Conservation (phyloP, 30 jellyfish, hydroid and myxozoan species). For the Chrysaora quinquecirrha region DNA sequence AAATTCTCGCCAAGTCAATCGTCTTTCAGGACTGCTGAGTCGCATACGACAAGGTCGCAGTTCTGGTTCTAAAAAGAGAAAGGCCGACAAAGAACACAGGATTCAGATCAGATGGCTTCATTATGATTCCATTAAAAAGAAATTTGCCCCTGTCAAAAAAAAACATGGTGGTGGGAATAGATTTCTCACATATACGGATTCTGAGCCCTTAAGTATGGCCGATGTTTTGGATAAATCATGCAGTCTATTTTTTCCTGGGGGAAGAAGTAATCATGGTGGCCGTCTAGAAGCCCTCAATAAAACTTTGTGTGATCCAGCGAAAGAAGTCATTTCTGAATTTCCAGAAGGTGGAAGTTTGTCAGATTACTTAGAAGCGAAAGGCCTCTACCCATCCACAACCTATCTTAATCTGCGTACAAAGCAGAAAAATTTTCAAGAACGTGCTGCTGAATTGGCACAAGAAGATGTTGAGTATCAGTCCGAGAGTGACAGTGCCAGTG, state of each 20-base stretch:
- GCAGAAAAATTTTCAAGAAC: neutral
- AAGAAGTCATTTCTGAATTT: slow-evolving; percentile 26
- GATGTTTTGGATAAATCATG: slow-evolving; percentile 25
- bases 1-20: slow-evolving; percentile 14
- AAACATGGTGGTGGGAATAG: slow-evolving; percentile 35
- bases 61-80: slow-evolving; percentile 9
- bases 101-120: slow-evolving; percentile 44
- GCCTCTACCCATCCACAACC: slow-evolving; percentile 37
- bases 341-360: slow-evolving; percentile 31
- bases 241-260: slow-evolving; percentile 21
- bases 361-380: slow-evolving; percentile 25
- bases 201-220: slow-evolving; percentile 23
- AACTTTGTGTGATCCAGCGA: slow-evolving; percentile 19
- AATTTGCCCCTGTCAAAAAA: slow-evolving; percentile 22
- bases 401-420: neutral
- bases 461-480: neutral
- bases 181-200: slow-evolving; percentile 17
- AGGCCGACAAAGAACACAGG: slow-evolving; percentile 27
- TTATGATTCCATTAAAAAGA: slow-evolving; percentile 14
- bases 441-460: slow-evolving; percentile 5
- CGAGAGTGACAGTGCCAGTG: slow-evolving; percentile 7
- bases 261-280: slow-evolving; percentile 20
- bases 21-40: slow-evolving; percentile 32
- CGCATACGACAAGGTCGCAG: slow-evolving; percentile 24
- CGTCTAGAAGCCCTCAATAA: slow-evolving; percentile 8